phyloP scores from a whole-genome alignment of 2,113 vertebrate species.

The Anarhynchus alexandrinus region DNA sequence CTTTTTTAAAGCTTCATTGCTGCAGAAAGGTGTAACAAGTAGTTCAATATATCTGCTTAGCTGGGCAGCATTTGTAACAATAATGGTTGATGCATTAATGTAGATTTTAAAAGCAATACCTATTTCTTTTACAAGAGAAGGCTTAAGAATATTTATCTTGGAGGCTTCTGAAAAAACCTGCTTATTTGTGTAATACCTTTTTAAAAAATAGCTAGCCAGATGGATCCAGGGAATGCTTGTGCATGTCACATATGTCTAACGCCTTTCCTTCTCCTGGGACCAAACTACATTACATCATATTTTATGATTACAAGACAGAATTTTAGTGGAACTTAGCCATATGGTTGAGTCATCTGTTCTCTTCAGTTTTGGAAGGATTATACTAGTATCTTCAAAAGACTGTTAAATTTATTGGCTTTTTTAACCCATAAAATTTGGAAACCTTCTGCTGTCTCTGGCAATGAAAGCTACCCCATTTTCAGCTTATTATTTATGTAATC shows the following conservation, averaged over 20 bases:
- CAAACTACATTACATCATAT: conserved; percentile 66
- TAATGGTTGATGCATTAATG: neutral
- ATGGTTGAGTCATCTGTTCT: conserved; percentile 72
- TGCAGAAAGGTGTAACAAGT: neutral
- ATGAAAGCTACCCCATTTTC: neutral
- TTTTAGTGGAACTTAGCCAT: conserved; percentile 70
- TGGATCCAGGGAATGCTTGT: conserved; percentile 32
- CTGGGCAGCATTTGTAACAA: neutral
- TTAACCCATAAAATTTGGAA: conserved; percentile 48
- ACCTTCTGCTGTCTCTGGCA: conserved; percentile 12
- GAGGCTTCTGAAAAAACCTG: neutral
- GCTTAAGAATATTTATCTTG: conserved; percentile 3
- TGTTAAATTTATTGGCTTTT: conserved; percentile 42
- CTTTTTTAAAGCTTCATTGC: neutral
- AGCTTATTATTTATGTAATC: conserved; percentile 1
- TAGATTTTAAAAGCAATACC: neutral
- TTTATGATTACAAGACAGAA: conserved; percentile 68
- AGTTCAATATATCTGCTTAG: neutral
- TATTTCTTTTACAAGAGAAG: neutral
- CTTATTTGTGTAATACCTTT: conserved; percentile 32
- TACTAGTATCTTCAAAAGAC: conserved; percentile 56
- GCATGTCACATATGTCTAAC: conserved; percentile 48
- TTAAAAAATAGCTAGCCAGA: conserved; percentile 30
- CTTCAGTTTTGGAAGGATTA: conserved; percentile 52
- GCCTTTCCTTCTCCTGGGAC: conserved; percentile 56